Evolutionary conservation across 2,113 vertebrate genomes (phyloP), one percentile per base, ranked within the genome.

Genomic region (Zosterops borbonicus): DNA sequence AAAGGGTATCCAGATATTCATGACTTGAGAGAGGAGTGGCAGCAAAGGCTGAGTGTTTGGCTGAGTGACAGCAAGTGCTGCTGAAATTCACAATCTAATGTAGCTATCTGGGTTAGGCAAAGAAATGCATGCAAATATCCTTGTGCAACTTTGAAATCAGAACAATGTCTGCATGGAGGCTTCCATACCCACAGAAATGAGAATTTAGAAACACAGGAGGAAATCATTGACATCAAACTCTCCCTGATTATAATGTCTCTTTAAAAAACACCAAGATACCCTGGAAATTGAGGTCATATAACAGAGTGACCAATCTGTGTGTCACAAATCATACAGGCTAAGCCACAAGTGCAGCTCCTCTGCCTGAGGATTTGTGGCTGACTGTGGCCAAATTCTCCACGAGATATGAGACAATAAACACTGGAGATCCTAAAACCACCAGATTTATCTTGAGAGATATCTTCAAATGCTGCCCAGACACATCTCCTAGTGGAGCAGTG

Each of bases 211-310:
- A 49, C 9, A 20, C 0, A 1, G 46, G 14, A 50, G 9, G 14
- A 74, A 1, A 7, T 28, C 13, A 53, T 0, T 71, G 47, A 41
- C 22, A 20, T 52, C 8, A 42, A 39, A 84, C 4, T 56, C 12
- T 49, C 21, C 60, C 52, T 9, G 6, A 25, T 59, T 56, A 33
- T 53, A 73, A 50, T 22, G 14, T 23, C 1, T 0, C 5, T 31
- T 49, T 29, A 56, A 35, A 74, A 62, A 69, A 0, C 12, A 52
- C 14, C 0, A 3, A 28, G 9, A 50, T 6, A 49, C 3, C 23
- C 35, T 59, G 35, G 37, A 81, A 93, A 42, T 1, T 0, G 5
- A 31, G 9, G 27, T 8, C 53, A 44, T 46, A 29, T 10, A 68
- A 9, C 11, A 29, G 47, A 78, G 18, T 20, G 28, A 63, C 17